Percentiles rank a stretch among this genome's conserved stretches.
Evolutionary conservation across 2,797 vertebrate species (phyloP).

Genomic region (Liparis tanakae): DNA sequence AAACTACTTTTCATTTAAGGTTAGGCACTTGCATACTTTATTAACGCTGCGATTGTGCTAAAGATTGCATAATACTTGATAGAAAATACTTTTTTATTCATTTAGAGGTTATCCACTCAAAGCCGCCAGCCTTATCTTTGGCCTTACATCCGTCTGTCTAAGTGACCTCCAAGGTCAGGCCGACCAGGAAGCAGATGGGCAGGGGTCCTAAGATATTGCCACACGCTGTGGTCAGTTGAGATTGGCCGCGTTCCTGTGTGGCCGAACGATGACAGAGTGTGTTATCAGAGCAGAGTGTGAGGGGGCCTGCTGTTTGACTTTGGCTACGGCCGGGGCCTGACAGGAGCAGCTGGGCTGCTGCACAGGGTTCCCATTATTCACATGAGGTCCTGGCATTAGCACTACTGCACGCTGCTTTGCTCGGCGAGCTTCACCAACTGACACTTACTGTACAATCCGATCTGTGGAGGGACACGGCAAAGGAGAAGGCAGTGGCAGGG

Average conservation of each 20-base stretch:
- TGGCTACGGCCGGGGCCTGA: constrained; percentile 38
- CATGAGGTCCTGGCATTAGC: constrained; percentile 46
- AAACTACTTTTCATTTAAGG: background rate
- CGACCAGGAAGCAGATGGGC: constrained; percentile 72
- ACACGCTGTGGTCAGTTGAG: constrained; percentile 38
- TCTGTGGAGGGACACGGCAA: constrained; percentile 34
- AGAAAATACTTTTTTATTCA: background rate
- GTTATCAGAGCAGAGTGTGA: constrained; percentile 52
- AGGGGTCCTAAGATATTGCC: constrained; percentile 50
- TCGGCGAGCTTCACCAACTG: constrained; percentile 48
- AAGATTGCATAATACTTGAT: background rate
- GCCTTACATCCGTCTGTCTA: constrained; percentile 12
- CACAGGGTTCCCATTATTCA: constrained; percentile 65
- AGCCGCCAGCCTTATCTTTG: constrained; percentile 26
- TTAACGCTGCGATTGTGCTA: background rate
- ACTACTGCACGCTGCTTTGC: constrained; percentile 37
- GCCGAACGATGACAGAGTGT: constrained; percentile 45
- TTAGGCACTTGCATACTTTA: background rate
- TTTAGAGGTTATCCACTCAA: constrained; percentile 34
- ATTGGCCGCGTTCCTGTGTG: constrained; percentile 52
- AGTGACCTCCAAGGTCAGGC: constrained; percentile 59
- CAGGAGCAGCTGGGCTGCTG: constrained; percentile 62
- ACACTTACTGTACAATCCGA: constrained; percentile 49
- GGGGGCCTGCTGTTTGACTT: constrained; percentile 53
- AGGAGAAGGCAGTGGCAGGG: constrained; percentile 11